These are phyloP conservation scores for Neosalanx taihuensis DNA, from an alignment of 2,797 vertebrate species.

Conservation along the genomic window DNA sequence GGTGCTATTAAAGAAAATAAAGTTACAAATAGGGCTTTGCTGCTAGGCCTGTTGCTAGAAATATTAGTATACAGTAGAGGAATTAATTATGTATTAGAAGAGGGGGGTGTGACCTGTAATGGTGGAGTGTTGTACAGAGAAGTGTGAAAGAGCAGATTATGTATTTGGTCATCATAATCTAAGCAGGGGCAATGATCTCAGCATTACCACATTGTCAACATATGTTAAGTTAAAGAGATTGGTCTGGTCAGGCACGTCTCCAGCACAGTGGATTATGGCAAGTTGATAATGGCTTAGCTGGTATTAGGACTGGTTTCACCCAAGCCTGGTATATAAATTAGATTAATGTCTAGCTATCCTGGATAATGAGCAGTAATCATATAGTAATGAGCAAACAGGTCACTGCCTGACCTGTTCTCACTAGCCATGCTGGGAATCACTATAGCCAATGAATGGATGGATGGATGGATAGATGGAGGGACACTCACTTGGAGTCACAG, in stretches of 20 bases:
- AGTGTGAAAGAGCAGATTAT: background rate
- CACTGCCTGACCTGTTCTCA: background rate
- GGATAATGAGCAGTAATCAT: constrained; percentile 65
- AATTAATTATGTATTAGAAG: background rate
- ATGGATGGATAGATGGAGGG: no score
- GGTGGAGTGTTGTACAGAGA: background rate
- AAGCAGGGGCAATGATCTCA: background rate
- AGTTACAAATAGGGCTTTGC: background rate
- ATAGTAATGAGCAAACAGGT: constrained; percentile 63
- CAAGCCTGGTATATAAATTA: constrained; percentile 61
- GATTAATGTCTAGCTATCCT: constrained; percentile 45
- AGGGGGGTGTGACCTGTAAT: background rate
- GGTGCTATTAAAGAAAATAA: background rate
- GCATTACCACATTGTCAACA: constrained; percentile 19
- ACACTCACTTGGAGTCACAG: constrained; percentile 18
- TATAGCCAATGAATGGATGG: no score
- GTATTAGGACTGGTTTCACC: constrained; percentile 60
- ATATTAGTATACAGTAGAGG: background rate
- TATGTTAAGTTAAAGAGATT: constrained; percentile 27
- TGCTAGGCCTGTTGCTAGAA: background rate
- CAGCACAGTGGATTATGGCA: constrained; percentile 59
- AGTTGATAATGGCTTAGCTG: constrained; percentile 67
- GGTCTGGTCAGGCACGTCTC: constrained; percentile 27
- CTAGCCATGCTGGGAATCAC: background rate
- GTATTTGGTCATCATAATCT: constrained; percentile 13